phyloP scores from a whole-genome alignment of 64 coral and sea anemone species.

The Stichodactyla mertensii region DNA sequence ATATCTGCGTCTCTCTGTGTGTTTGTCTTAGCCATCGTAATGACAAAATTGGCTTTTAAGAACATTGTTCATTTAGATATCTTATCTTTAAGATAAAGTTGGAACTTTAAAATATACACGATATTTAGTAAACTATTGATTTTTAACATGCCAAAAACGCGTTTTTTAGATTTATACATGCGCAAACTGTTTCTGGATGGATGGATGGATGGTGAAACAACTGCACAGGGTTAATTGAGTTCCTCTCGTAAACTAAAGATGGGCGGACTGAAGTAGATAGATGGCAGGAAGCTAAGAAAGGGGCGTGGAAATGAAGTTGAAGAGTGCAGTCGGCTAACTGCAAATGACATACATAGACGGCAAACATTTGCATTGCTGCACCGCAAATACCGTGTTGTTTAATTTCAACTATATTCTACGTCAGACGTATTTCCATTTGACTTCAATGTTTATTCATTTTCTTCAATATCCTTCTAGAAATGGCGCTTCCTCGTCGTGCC shows the following conservation, averaged over 20 bases:
- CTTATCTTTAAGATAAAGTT: background rate
- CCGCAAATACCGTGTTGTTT: too few relatives aligned
- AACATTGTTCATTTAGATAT: background rate
- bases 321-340: too few relatives aligned
- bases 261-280: too few relatives aligned
- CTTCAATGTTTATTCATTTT: too few relatives aligned
- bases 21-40: background rate
- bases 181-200: background rate
- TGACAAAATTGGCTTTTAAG: slow-evolving; percentile 20
- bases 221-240: too few relatives aligned
- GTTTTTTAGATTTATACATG: background rate
- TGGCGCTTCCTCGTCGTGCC: background rate
- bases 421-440: too few relatives aligned
- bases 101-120: background rate
- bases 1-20: background rate
- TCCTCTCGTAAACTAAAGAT: too few relatives aligned
- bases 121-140: background rate
- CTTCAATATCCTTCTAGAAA: background rate
- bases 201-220: background rate
- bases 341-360: too few relatives aligned
- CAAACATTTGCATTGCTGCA: too few relatives aligned
- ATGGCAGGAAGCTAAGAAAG: too few relatives aligned
- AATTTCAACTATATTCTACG: too few relatives aligned
- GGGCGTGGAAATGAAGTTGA: too few relatives aligned
- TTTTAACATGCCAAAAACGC: background rate